phyloP scores from a whole-genome alignment of 2,113 vertebrate genomes.

The Otus sunia region DNA sequence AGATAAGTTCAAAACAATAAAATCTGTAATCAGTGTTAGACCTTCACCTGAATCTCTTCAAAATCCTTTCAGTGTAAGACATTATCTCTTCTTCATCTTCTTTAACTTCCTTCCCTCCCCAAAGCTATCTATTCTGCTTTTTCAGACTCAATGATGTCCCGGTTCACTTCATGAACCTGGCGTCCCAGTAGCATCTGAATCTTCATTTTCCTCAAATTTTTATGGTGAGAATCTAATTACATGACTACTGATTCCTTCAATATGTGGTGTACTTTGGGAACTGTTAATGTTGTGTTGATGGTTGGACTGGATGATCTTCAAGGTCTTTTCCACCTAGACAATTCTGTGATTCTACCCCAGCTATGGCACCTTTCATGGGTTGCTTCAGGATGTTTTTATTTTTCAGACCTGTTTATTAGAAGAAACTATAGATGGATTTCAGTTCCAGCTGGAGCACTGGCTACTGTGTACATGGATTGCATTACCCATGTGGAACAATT shows the following conservation, averaged over 20 bases:
- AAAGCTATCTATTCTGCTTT: not conserved
- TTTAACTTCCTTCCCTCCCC: not conserved
- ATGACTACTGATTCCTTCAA: not conserved
- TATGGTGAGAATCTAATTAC: not conserved
- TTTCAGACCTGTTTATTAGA: not conserved
- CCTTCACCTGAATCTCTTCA: not conserved
- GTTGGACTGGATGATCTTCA: too few relatives aligned
- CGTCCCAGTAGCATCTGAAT: not conserved
- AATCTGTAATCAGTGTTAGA: not conserved
- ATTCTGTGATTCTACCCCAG: not conserved
- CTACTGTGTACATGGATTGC: not conserved
- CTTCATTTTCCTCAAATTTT: not conserved
- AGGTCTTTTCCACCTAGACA: too few relatives aligned
- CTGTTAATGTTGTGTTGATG: too few relatives aligned
- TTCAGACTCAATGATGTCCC: not conserved
- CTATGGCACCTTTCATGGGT: not conserved
- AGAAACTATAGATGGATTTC: not conserved
- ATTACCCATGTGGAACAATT: not conserved
- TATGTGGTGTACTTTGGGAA: not conserved
- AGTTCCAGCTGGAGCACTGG: not conserved
- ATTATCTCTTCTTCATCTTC: not conserved
- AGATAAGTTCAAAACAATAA: not conserved
- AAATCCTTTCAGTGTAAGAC: not conserved
- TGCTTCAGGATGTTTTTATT: not conserved
- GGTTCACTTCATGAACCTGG: not conserved